Evolutionary conservation across 2,797 vertebrate species (phyloP), one percentile per base, ranked within the genome.

Genomic region (Diplodus sargus): DNA sequence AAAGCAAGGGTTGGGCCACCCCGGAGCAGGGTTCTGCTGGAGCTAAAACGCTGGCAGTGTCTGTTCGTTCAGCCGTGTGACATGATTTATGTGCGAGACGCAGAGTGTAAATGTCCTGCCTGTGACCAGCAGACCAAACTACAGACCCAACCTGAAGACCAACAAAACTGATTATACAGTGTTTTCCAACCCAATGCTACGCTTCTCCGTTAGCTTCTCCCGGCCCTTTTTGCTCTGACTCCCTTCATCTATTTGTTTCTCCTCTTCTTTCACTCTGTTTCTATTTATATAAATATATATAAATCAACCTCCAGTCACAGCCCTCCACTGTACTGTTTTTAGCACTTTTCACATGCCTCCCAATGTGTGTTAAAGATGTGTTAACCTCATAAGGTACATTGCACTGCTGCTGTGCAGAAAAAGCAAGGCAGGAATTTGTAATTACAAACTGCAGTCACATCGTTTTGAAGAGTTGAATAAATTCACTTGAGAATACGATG

Each of bases 41-140:
- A 81, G 74, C 77, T 79, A 71, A 90, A 93, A 88, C 85, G 83
- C 83, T 79, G 83, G 76, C 76, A 47, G 81, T 86, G 80, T 93
- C 84, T 92, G 88, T 76, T 89, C 87, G 62, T 88, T 92, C 87
- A 88, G 83, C 90, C 87, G 76, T 93, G 87, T 82, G 85, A 91
- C 88, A 88, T 94, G 94, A 95, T 94, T 95, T 94, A 95, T 94
- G 92, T 93, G 80, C 4, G 72, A 89, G 84, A 91, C 83, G 79
- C 65, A 70, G 70, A 81, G 85, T 88, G 87, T 89, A 91, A 94
- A 94, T 92, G 90, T 90, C 87, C 91, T 89, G 90, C 87, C 70
- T 87, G 90, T 87, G 88, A 93, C 88, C 90, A 90, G 89, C 87
- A 84, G 88, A 92, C 90, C 88, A 87, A 86, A 81, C 83, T 90